Percentiles rank a stretch among this genome's conserved stretches.
Conservation (phyloP, 2,113 vertebrate genomes). For the Acanthisitta chloris region DNA sequence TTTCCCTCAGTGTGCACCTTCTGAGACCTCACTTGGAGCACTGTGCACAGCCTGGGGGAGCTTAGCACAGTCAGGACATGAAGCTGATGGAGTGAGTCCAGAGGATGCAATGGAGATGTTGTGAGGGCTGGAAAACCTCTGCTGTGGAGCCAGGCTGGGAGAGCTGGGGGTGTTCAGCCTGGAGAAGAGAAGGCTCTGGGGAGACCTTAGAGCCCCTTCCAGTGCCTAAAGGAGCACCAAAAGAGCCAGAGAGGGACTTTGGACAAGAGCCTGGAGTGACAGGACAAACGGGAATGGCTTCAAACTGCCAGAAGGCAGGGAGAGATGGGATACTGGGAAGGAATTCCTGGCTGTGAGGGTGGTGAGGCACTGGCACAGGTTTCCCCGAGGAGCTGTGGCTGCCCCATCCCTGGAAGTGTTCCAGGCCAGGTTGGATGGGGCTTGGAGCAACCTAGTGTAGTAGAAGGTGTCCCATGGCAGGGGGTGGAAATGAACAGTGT, state of each 20-base stretch:
- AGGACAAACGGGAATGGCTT: neutral
- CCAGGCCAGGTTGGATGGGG: neutral
- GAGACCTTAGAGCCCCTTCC: neutral
- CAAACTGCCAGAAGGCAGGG: neutral
- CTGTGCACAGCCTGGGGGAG: neutral
- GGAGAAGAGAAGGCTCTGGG: neutral
- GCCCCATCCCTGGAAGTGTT: neutral
- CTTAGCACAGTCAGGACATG: neutral
- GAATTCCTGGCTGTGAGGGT: neutral
- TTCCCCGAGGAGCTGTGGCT: neutral
- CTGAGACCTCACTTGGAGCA: neutral
- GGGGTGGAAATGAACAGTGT: neutral
- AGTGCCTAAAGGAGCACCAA: neutral
- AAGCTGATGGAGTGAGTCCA: neutral
- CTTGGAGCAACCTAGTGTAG: too few relatives aligned
- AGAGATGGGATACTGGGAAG: neutral
- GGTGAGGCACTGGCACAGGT: neutral
- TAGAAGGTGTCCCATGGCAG: neutral
- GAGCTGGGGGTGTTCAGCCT: neutral
- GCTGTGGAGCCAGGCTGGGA: neutral
- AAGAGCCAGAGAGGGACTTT: neutral
- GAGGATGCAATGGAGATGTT: neutral
- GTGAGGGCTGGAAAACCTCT: neutral
- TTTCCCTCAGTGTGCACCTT: neutral
- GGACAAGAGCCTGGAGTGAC: neutral